These are phyloP conservation scores for Dione vanillae DNA, from an alignment of 2,888 invertebrate species.

Conservation along the genomic window DNA sequence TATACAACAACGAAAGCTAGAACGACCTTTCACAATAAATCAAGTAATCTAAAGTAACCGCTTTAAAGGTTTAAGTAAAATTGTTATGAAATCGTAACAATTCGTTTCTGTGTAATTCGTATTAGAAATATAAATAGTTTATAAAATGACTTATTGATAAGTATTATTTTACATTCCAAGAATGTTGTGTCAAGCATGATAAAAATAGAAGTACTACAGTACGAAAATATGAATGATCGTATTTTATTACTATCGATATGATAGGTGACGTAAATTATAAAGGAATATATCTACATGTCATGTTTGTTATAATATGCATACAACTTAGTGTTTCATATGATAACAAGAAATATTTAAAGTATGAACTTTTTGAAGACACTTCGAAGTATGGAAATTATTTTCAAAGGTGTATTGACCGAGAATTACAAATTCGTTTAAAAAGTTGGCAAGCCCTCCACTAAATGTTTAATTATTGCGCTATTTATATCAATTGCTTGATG, in stretches of 20 bases:
- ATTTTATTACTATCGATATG: slow-evolving; percentile 9
- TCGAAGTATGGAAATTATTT: no score
- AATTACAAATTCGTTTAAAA: slow-evolving; percentile 7
- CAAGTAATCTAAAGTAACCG: slow-evolving; percentile 29
- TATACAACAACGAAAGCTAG: neutral
- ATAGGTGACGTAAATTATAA: neutral
- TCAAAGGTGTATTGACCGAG: neutral
- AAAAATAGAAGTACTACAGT: slow-evolving; percentile 16
- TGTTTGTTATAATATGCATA: neutral
- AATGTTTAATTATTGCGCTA: slow-evolving; percentile 18
- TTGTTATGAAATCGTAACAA: slow-evolving; percentile 26
- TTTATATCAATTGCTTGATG: slow-evolving; percentile 30
- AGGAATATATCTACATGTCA: no score
- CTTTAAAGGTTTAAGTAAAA: slow-evolving; percentile 17
- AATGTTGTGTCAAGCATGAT: slow-evolving; percentile 13
- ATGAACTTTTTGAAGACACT: no score
- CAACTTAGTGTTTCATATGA: no score
- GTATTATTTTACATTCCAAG: neutral
- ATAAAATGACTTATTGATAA: slow-evolving; percentile 21
- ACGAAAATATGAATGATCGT: slow-evolving; percentile 20
- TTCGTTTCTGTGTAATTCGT: slow-evolving; percentile 16
- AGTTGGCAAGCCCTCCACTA: slow-evolving; percentile 3
- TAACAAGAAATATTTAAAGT: no score
- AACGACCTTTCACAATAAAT: slow-evolving; percentile 23
- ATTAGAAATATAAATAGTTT: slow-evolving; percentile 17